phyloP scores from a whole-genome alignment of 2,113 vertebrate species.

The Trochalopteron elliotii region DNA sequence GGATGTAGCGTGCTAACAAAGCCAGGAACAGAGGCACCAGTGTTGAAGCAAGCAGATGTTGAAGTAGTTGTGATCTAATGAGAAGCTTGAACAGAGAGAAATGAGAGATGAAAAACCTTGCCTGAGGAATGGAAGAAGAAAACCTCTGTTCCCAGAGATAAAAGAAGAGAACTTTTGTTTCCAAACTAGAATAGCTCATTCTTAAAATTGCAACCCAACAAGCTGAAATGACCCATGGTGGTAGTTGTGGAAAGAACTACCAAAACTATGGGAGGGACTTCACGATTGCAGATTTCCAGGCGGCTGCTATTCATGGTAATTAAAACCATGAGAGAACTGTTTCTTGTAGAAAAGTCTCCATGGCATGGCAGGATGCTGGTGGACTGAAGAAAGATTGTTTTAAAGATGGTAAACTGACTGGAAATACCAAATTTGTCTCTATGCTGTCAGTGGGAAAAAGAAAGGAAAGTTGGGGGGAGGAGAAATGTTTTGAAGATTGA shows the following conservation, averaged over 20 bases:
- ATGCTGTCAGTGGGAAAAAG: neutral
- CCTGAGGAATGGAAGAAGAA: neutral
- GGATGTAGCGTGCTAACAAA: neutral
- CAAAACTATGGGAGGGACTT: neutral
- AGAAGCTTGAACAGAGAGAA: neutral
- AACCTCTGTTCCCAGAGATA: neutral
- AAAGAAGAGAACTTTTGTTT: neutral
- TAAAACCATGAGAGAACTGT: neutral
- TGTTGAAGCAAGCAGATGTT: neutral
- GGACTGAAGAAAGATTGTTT: neutral
- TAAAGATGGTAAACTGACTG: neutral
- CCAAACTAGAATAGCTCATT: neutral
- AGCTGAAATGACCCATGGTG: neutral
- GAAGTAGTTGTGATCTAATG: neutral
- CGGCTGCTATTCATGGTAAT: neutral
- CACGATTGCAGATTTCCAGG: neutral
- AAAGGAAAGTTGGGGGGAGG: neutral
- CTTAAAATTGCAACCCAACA: neutral
- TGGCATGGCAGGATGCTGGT: neutral
- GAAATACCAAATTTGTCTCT: neutral
- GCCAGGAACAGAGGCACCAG: neutral
- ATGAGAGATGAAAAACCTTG: neutral
- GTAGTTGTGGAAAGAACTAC: neutral
- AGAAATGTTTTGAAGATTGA: neutral
- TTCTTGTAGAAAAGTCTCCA: neutral